These are phyloP conservation scores for Ceuthmochares aereus DNA, from an alignment of 2,113 vertebrate species.

Conservation along the genomic window DNA sequence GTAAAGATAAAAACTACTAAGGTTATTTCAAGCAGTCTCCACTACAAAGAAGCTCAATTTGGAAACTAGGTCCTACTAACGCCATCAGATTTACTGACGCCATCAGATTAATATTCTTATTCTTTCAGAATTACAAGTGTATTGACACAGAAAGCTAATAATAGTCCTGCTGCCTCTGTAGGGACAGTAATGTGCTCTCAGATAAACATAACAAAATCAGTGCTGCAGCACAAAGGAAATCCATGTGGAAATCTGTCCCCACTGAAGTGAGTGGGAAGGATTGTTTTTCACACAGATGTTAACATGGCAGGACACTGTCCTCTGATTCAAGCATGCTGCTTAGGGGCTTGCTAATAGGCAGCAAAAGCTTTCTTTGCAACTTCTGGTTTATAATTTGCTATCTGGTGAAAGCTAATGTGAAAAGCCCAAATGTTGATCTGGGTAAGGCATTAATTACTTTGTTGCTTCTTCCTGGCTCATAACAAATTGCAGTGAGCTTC, in stretches of 20 bases:
- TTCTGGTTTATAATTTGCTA: background rate
- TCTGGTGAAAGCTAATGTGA: background rate
- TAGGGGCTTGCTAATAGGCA: background rate
- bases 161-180: background rate
- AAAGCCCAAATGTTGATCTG: background rate
- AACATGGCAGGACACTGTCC: background rate
- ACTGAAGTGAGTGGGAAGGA: background rate
- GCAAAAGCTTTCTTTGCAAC: background rate
- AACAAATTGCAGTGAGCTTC: background rate
- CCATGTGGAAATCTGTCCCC: background rate
- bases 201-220: background rate
- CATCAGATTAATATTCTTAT: background rate
- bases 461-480: background rate
- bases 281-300: background rate
- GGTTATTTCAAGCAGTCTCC: background rate
- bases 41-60: background rate
- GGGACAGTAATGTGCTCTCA: background rate
- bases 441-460: background rate
- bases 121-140: background rate
- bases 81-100: background rate
- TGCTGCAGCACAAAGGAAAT: background rate
- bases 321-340: background rate
- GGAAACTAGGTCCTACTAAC: background rate
- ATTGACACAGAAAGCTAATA: background rate
- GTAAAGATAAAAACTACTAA: background rate